Base-by-base conservation (phyloP, 2,113 vertebrate species). In the Illadopsis cleaveri region DNA sequence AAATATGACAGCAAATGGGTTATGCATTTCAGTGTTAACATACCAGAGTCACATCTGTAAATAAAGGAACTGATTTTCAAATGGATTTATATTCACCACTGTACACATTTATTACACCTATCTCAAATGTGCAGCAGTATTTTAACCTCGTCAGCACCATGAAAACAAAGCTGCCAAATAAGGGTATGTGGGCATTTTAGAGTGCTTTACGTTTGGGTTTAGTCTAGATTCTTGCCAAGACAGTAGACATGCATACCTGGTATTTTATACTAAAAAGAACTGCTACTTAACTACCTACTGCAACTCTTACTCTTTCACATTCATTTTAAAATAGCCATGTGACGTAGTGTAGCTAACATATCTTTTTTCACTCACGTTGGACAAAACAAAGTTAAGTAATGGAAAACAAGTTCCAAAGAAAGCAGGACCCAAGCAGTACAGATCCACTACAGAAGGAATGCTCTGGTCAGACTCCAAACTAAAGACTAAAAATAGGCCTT, bases 401-500 rank as follows among this genome's bases (percentile, higher is more conserved):
- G 48, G 56, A 89, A 90, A 86, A 88, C 71, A 81, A 30, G 40
- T 71, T 91, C 56, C 47, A 40, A 40, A 75, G 76, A 78, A 56
- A 81, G 44, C 61, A 12, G n/a, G 51, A 77, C 47, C 11, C 76
- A 71, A 35, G 53, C 57, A 60, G 58, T 12, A 60, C 53, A 93
- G 80, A 84, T 64, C 70, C 7, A 64, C 56, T 70, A 54, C 44
- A 92, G 68, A 86, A 88, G 37, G 78, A 94, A 93, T 68, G 84
- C 72, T 68, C 70, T 92, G 88, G 87, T 89, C 88, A 81, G 68
- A 62, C 24, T 93, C 90, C 92, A 93, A 95, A 91, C 66, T 70
- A 8, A 56, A 73, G 50, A 38, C 42, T 86, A 96, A 93, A 95
- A 96, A 94, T 94, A 96, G 89, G 31, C 51, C 51, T 54, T 1